A percentile compares a stretch with the other conserved stretches of the same genome.
Conservation (phyloP, 1,140 invertebrate species). For the Eupeodes corollae region DNA sequence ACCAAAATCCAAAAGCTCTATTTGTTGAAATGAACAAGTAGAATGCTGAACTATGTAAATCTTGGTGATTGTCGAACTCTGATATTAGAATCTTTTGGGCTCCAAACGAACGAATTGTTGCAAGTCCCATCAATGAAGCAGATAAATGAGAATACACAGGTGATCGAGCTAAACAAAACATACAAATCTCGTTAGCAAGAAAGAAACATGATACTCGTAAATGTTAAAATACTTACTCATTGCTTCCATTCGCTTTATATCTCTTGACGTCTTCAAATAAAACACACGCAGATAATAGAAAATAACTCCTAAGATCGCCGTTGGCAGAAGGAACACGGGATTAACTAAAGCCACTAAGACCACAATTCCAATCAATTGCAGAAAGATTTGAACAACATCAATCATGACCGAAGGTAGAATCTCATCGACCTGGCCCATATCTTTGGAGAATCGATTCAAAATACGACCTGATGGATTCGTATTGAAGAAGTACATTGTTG, state of each 20-base stretch:
- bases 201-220: too few relatives aligned
- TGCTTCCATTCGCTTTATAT: slow-evolving; percentile 79
- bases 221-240: slow-evolving; percentile 53
- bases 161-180: slow-evolving; percentile 48
- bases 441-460: slow-evolving; percentile 72
- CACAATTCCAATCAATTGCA: slow-evolving; percentile 62
- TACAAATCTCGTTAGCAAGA: background rate
- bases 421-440: slow-evolving; percentile 78
- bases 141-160: slow-evolving; percentile 82
- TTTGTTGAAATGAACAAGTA: slow-evolving; percentile 51
- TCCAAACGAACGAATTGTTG: slow-evolving; percentile 77
- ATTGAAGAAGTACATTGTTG: slow-evolving; percentile 75
- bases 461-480: slow-evolving; percentile 63
- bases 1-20: slow-evolving; percentile 62
- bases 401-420: slow-evolving; percentile 62
- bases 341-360: slow-evolving; percentile 63
- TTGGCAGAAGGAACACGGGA: slow-evolving; percentile 60
- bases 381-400: slow-evolving; percentile 61
- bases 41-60: slow-evolving; percentile 54
- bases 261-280: slow-evolving; percentile 71
- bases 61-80: slow-evolving; percentile 71
- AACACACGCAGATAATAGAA: slow-evolving; percentile 64
- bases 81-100: slow-evolving; percentile 65
- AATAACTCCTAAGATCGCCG: slow-evolving; percentile 51
- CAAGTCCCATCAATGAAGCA: slow-evolving; percentile 75